Conservation (phyloP, 1,140 invertebrate genomes). For the Drosophila oshimai region DNA sequence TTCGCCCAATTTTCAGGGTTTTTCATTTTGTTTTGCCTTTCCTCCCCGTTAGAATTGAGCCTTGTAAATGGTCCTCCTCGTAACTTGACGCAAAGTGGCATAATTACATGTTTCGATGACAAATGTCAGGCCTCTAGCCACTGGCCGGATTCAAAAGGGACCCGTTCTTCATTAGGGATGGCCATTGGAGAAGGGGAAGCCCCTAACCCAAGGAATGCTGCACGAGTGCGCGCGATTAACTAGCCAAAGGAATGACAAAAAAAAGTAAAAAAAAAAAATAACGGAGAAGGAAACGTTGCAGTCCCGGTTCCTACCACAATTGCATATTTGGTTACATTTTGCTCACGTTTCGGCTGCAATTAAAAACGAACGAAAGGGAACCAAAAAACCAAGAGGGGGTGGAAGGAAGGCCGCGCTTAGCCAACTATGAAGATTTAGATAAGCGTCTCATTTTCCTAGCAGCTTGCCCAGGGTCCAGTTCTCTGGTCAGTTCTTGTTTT, state of each 20-base stretch:
- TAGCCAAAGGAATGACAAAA: slow-evolving; percentile 72
- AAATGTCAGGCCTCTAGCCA: slow-evolving; percentile 34
- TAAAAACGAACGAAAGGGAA: slow-evolving; percentile 62
- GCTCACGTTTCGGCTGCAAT: slow-evolving; percentile 79
- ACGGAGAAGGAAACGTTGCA: slow-evolving; percentile 19
- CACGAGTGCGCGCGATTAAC: slow-evolving; percentile 70
- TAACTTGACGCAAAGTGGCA: slow-evolving; percentile 71
- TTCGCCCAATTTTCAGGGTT: background rate
- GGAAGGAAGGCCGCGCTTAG: slow-evolving; percentile 62
- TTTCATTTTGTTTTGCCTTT: background rate
- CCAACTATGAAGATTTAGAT: slow-evolving; percentile 83
- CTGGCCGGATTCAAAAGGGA: background rate
- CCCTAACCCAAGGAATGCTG: slow-evolving; percentile 61
- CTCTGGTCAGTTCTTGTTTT: slow-evolving; percentile 55
- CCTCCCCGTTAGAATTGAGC: slow-evolving; percentile 23
- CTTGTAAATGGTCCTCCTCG: slow-evolving; percentile 27
- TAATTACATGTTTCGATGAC: slow-evolving; percentile 80
- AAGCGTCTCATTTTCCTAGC: slow-evolving; percentile 77
- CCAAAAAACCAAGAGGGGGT: slow-evolving; percentile 11
- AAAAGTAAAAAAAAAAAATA: slow-evolving; percentile 9
- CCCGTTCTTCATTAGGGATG: slow-evolving; percentile 34
- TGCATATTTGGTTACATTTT: slow-evolving; percentile 80
- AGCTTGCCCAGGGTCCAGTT: slow-evolving; percentile 38
- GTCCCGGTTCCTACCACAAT: slow-evolving; percentile 46
- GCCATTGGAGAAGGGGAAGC: background rate